Conservation (phyloP, 1,140 invertebrate species). For the Neodiprion pinetum region DNA sequence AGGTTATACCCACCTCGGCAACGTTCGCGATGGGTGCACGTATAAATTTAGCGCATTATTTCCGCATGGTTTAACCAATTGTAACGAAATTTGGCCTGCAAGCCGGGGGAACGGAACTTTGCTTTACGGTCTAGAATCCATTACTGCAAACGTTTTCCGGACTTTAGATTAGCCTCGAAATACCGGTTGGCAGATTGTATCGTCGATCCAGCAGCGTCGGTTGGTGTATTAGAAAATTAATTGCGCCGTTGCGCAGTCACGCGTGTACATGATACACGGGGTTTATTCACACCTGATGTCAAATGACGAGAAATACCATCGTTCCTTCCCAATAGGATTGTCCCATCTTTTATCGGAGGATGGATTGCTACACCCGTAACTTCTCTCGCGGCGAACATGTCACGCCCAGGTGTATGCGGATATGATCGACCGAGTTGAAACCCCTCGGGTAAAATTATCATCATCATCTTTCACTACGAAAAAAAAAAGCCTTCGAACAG, state of each 20-base stretch:
- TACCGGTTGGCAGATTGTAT: neutral
- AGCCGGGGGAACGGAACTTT: neutral
- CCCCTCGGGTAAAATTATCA: neutral
- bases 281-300: no score
- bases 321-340: no score
- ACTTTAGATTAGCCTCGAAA: neutral
- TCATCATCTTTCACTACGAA: neutral
- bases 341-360: no score
- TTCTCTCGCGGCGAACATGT: no score
- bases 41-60: conserved; percentile 6
- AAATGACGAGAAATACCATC: neutral
- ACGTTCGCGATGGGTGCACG: neutral
- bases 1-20: no score
- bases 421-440: no score
- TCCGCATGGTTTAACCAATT: conserved; percentile 3
- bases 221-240: no score
- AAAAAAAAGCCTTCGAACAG: neutral
- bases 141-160: neutral
- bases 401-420: no score
- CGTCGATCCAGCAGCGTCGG: no score
- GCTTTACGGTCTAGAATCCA: conserved; percentile 4
- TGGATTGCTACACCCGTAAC: no score
- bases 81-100: neutral
- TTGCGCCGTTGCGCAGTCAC: no score
- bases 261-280: no score